Evolutionary conservation across 2,888 invertebrate genomes (phyloP).

Genomic region (Papilio elwesi): DNA sequence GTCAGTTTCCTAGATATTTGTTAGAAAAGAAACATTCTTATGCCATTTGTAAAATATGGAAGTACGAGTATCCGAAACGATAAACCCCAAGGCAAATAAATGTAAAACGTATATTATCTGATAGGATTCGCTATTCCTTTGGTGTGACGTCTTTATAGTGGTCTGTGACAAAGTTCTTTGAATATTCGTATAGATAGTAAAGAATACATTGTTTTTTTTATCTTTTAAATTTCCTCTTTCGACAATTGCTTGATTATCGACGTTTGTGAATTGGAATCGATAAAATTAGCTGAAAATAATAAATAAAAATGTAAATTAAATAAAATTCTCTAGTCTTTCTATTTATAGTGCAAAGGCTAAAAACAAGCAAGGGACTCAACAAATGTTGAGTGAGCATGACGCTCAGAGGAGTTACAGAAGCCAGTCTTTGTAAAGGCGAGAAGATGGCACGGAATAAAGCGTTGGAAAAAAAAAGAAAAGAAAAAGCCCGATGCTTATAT

Average conservation of each 20-base stretch:
- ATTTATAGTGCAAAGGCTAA: too few species aligned
- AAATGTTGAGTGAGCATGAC: too few species aligned
- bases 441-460: too few species aligned
- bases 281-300: too few species aligned
- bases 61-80: slow-evolving; percentile 3
- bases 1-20: slow-evolving; percentile 4
- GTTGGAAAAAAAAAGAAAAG: too few species aligned
- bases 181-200: slow-evolving; percentile 1
- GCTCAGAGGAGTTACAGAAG: too few species aligned
- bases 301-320: too few species aligned
- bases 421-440: too few species aligned
- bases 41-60: slow-evolving; percentile 10
- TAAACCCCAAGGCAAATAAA: slow-evolving; percentile 33
- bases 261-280: background rate
- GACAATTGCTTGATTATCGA: background rate
- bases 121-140: slow-evolving; percentile 28
- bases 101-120: slow-evolving; percentile 34
- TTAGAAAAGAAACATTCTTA: slow-evolving; percentile 25
- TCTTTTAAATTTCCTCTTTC: background rate
- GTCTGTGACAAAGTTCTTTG: slow-evolving; percentile 1
- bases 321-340: too few species aligned
- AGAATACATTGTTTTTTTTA: background rate
- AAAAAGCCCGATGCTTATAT: too few species aligned
- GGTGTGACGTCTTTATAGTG: slow-evolving; percentile 16
- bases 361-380: too few species aligned